Evolutionary conservation across 2,113 vertebrate species (phyloP).

Genomic region (Diadophis punctatus): DNA sequence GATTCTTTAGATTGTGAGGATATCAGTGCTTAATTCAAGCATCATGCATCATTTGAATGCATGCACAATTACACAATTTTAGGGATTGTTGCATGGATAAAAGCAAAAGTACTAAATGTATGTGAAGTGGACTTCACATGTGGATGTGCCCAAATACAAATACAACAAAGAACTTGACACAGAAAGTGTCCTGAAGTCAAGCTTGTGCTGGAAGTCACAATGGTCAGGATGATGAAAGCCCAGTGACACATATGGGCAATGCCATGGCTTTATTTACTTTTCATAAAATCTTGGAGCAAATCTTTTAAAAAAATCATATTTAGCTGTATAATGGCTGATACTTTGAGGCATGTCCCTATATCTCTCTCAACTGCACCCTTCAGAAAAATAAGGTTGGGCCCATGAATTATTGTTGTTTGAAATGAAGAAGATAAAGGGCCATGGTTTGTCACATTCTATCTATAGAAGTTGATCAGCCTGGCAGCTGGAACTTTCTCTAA

Average conservation of each 20-base stretch:
- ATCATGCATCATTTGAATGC: not conserved
- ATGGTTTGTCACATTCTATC: not conserved
- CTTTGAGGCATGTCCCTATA: not conserved
- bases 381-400: not conserved
- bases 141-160: not conserved
- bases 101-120: not conserved
- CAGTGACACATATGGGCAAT: not conserved
- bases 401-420: not conserved
- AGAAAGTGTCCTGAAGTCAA: not conserved
- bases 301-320: not conserved
- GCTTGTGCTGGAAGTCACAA: not conserved
- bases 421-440: not conserved
- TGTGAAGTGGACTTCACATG: not conserved
- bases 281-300: not conserved
- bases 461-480: not conserved
- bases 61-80: not conserved
- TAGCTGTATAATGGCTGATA: not conserved
- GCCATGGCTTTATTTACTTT: not conserved
- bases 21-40: not conserved
- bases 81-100: not conserved
- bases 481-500: not conserved
- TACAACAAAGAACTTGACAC: not conserved
- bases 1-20: not conserved
- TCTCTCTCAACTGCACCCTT: not conserved
- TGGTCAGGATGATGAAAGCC: not conserved